These are phyloP conservation scores for Noctilio leporinus DNA, from an alignment of 2,113 vertebrate species.

Conservation along the genomic window DNA sequence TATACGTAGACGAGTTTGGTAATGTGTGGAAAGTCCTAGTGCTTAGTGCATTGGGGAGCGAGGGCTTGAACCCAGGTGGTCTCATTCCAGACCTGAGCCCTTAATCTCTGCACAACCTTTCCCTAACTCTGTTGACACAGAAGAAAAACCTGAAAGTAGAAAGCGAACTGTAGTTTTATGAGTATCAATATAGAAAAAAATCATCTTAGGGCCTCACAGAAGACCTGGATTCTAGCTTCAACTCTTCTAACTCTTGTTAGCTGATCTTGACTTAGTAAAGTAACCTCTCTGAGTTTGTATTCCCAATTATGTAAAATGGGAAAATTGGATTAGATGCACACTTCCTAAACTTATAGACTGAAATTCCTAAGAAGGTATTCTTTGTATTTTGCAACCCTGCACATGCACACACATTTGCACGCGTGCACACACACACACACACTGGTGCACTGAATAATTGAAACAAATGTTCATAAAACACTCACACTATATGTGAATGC, in stretches of 20 bases:
- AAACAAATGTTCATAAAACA: neutral
- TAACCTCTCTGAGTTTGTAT: neutral
- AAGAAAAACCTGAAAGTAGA: neutral
- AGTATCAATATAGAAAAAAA: neutral
- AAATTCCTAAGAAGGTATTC: neutral
- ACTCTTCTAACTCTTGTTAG: neutral
- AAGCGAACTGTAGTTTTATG: neutral
- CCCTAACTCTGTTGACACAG: neutral
- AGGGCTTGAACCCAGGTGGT: neutral
- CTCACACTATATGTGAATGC: neutral
- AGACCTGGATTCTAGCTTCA: neutral
- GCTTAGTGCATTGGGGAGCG: neutral
- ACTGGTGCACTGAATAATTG: neutral
- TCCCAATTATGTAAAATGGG: neutral
- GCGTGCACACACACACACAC: neutral
- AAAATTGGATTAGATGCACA: neutral
- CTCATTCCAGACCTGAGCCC: neutral
- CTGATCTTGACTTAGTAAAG: neutral
- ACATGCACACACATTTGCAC: neutral
- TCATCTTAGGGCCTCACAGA: neutral
- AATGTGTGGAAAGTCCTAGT: neutral
- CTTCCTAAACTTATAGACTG: neutral
- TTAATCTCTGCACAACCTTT: neutral
- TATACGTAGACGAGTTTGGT: neutral
- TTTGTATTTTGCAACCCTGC: neutral